Evolutionary conservation across 2,113 vertebrate genomes (phyloP).

Genomic region (Rhinichthys klamathensis): DNA sequence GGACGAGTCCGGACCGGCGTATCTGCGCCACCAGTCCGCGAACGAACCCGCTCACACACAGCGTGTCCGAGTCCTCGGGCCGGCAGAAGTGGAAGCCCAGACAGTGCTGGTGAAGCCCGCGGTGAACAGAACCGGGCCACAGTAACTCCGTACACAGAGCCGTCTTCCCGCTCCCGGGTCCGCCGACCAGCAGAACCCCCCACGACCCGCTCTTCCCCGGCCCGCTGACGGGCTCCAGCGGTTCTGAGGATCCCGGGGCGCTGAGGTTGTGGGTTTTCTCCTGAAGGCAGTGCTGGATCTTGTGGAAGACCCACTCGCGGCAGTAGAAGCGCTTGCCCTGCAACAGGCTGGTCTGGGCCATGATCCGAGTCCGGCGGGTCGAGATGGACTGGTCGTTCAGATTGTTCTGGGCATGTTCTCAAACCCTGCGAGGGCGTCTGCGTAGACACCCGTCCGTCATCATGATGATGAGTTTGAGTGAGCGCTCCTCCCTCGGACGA

Average conservation of each 20-base stretch:
- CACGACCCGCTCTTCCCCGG: constrained; percentile 84
- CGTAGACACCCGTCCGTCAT: constrained; percentile 3
- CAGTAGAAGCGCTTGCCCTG: constrained; percentile 98
- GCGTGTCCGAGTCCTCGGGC: constrained; percentile 91
- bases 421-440: constrained; percentile 3
- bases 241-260: constrained; percentile 69
- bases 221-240: constrained; percentile 53
- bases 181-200: constrained; percentile 94
- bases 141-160: constrained; percentile 93
- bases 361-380: constrained; percentile 78
- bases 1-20: constrained; percentile 83
- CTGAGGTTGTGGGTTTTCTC: constrained; percentile 87
- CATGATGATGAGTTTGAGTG: neutral
- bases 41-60: constrained; percentile 88
- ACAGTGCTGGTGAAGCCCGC: constrained; percentile 86
- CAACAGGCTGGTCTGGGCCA: constrained; percentile 96
- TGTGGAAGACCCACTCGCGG: constrained; percentile 99
- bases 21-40: constrained; percentile 88
- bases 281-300: constrained; percentile 98
- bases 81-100: constrained; percentile 96
- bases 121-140: constrained; percentile 89
- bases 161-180: constrained; percentile 94
- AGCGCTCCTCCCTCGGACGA: neutral
- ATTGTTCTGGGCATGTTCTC: constrained; percentile 59
- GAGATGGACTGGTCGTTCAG: constrained; percentile 72